Evolutionary conservation across 2,113 vertebrate species (phyloP), one percentile per base, ranked within the genome.

Genomic region (Hippocampus abdominalis): DNA sequence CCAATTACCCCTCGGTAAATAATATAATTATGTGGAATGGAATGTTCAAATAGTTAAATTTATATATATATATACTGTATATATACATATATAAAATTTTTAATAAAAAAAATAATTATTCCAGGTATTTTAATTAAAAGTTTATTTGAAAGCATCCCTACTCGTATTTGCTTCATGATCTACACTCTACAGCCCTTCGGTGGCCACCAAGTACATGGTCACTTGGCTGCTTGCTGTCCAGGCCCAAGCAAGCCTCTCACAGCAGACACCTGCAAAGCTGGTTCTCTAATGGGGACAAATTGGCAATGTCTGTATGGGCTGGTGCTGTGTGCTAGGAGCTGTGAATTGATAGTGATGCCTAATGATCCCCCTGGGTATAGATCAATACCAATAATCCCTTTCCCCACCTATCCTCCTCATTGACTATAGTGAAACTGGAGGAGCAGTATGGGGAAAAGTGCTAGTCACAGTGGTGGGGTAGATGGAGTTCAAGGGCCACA

Each of bases 331-430:
- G 93, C 92, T 93, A 87, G 93, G 94, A 96, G 95, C 94, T 95
- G 95, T 95, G 96, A 95, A 97, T 96, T 97, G 96, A 96, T 97
- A 96, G 93, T 94, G 95, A 98, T 96, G 95, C 94, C 95, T 98
- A 96, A 98, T 97, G 96, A 98, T 97, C 94, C 95, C 95, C 94
- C 93, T 95, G 96, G 95, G 97, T 95, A 36, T 36, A 92, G 96
- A 98, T 98, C 96, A 96, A 98, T 98, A 97, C 94, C 93, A 95
- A 95, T 96, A 96, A 96, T 95, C 95, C 94, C 93, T 93, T 94
- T 94, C 94, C 93, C 94, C 94, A 94, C 94, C 95, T 95, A 94
- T 95, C 94, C 93, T 94, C 90, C 93, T 95, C 94, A 94, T 94
- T 95, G 95, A 95, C 94, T 93, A 91, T 82, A 92, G 90, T 92